Evolutionary conservation across 2,113 vertebrate species (phyloP).

Genomic region (Chaenocephalus aceratus): DNA sequence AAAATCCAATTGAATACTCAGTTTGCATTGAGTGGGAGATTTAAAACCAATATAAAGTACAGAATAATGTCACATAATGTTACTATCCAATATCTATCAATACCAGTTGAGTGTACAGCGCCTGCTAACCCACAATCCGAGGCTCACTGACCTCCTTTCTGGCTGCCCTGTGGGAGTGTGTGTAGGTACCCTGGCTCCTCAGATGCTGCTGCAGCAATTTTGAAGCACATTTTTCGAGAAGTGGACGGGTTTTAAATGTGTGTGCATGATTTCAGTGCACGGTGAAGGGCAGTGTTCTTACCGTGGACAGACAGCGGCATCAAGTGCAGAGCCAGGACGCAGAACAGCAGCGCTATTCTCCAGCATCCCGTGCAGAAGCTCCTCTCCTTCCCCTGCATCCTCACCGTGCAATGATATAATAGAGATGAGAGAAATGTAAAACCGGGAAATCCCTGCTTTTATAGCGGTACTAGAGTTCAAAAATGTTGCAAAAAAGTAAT

Average conservation of each 20-base stretch:
- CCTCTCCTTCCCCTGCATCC: slow-evolving; percentile 75
- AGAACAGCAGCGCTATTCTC: slow-evolving; percentile 76
- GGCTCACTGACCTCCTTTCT: slow-evolving; percentile 75
- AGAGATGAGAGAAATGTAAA: slow-evolving; percentile 2
- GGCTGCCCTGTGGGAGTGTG: slow-evolving; percentile 55
- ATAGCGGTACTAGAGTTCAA: slow-evolving; percentile 2
- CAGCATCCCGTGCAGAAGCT: slow-evolving; percentile 75
- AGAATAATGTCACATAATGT: neutral
- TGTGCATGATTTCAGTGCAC: slow-evolving; percentile 9
- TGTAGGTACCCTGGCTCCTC: slow-evolving; percentile 31
- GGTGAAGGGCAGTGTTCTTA: slow-evolving; percentile 65
- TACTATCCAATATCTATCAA: neutral
- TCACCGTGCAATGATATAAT: slow-evolving; percentile 38
- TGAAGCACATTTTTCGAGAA: neutral
- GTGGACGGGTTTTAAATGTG: neutral
- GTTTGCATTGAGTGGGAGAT: neutral
- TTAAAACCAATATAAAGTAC: neutral
- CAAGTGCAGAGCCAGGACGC: slow-evolving; percentile 77
- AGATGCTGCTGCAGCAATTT: slow-evolving; percentile 27
- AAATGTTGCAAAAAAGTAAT: slow-evolving; percentile 50
- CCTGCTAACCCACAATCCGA: slow-evolving; percentile 74
- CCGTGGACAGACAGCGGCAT: slow-evolving; percentile 78
- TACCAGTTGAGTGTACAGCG: slow-evolving; percentile 13
- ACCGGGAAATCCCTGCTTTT: neutral
- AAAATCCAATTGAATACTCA: neutral